Percentiles rank a stretch among this genome's conserved stretches.
Evolutionary conservation across 2,888 invertebrate genomes (phyloP).

Genomic region (Chesias legatella): DNA sequence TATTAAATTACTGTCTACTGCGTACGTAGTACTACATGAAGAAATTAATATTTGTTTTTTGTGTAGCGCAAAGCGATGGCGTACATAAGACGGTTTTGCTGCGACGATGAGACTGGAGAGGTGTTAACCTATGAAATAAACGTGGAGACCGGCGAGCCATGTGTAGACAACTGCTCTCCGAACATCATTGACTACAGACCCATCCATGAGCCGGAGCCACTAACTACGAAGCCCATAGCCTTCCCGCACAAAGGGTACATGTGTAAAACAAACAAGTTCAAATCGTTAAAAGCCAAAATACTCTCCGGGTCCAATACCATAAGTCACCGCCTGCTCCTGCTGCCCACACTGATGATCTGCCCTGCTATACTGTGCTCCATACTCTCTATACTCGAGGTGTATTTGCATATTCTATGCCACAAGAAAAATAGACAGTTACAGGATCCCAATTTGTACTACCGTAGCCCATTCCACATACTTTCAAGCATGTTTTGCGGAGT

Average conservation of each 20-base stretch:
- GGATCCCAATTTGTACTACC: constrained; percentile 81
- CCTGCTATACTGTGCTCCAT: constrained; percentile 74
- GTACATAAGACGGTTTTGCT: constrained; percentile 42
- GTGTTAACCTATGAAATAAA: constrained; percentile 60
- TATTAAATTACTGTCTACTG: neutral
- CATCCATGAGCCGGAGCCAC: constrained; percentile 7
- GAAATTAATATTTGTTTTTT: neutral
- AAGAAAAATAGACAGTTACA: constrained; percentile 82
- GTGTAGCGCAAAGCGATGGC: constrained; percentile 28
- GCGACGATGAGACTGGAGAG: constrained; percentile 79
- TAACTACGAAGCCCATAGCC: constrained; percentile 30
- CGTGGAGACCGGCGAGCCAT: constrained; percentile 76
- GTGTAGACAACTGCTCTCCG: constrained; percentile 21
- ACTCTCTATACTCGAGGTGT: constrained; percentile 78
- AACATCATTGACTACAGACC: constrained; percentile 1
- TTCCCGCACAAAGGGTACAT: constrained; percentile 50
- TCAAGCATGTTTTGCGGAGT: constrained; percentile 85
- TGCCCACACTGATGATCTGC: constrained; percentile 81
- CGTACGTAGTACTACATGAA: neutral
- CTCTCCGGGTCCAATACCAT: constrained; percentile 59
- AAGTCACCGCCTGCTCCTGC: constrained; percentile 76
- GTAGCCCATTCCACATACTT: constrained; percentile 85
- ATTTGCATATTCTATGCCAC: constrained; percentile 85
- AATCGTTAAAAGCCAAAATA: constrained; percentile 57
- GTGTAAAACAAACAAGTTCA: constrained; percentile 55